Evolutionary conservation across 2,113 vertebrate species (phyloP).

Genomic region (Odocoileus hemionus): DNA sequence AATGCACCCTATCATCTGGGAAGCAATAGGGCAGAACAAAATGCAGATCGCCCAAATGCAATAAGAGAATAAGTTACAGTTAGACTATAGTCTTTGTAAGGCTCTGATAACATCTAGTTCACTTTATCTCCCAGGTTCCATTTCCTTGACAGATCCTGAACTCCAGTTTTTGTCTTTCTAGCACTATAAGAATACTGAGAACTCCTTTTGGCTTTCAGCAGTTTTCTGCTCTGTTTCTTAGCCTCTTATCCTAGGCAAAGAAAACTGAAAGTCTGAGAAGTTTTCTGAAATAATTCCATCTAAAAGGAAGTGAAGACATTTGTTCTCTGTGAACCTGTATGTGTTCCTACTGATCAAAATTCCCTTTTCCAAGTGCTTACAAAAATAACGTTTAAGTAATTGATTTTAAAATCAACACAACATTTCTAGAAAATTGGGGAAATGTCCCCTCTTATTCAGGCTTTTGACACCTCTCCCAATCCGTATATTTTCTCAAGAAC

Average conservation of each 20-base stretch:
- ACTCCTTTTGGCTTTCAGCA: background rate
- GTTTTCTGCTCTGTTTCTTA: background rate
- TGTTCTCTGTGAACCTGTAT: background rate
- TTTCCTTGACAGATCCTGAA: background rate
- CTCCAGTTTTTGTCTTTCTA: background rate
- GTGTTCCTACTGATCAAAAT: slow-evolving; percentile 23
- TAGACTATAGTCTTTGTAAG: background rate
- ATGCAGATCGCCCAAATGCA: background rate
- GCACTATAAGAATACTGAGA: background rate
- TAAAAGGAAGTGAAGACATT: background rate
- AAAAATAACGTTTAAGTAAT: background rate
- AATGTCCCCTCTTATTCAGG: background rate
- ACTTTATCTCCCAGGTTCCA: background rate
- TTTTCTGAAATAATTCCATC: background rate
- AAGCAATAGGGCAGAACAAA: background rate
- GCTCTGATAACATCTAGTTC: background rate
- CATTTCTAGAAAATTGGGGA: background rate
- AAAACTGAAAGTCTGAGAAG: background rate
- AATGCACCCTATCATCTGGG: background rate
- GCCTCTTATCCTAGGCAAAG: background rate
- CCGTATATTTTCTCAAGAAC: background rate
- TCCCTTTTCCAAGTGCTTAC: background rate
- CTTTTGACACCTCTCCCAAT: background rate
- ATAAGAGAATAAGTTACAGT: background rate
- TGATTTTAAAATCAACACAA: background rate